Conservation (phyloP, 2,888 invertebrate species). For the Napeogenes sylphis region DNA sequence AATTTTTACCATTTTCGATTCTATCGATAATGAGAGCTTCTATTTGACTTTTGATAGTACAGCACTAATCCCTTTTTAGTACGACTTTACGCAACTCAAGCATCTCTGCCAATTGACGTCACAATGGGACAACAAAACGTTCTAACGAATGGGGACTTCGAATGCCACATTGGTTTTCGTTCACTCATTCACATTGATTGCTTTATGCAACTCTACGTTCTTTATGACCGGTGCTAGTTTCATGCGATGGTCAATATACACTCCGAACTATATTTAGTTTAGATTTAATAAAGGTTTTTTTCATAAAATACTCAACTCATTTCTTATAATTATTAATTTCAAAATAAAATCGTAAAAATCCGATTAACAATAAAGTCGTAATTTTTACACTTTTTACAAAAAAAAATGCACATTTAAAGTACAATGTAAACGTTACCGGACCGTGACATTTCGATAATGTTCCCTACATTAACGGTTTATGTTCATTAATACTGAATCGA, state of each 20-base stretch:
- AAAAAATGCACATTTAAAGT: conserved; percentile 5
- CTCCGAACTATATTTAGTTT: too few relatives aligned
- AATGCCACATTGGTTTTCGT: conserved; percentile 32
- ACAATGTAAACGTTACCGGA: conserved; percentile 19
- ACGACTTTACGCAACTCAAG: conserved; percentile 33
- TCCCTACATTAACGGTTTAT: conserved; percentile 35
- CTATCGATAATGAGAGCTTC: too few relatives aligned
- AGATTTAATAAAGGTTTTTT: too few relatives aligned
- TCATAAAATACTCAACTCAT: too few relatives aligned
- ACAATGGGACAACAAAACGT: conserved; percentile 35
- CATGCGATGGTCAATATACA: too few relatives aligned
- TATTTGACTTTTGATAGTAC: background rate
- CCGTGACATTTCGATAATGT: conserved; percentile 43
- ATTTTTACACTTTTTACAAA: background rate
- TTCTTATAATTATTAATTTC: background rate
- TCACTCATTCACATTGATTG: conserved; percentile 15
- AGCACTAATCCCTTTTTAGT: conserved; percentile 24
- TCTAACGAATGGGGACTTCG: conserved; percentile 27
- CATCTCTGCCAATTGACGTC: conserved; percentile 41
- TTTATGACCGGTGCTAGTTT: too few relatives aligned
- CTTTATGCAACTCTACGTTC: conserved; percentile 13
- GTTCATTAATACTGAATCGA: conserved; percentile 39
- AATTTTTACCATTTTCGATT: too few relatives aligned
- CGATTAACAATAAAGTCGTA: conserved; percentile 1
- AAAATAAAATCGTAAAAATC: background rate